Conservation (phyloP, 2,888 invertebrate species). For the Ormyrus labotus region DNA sequence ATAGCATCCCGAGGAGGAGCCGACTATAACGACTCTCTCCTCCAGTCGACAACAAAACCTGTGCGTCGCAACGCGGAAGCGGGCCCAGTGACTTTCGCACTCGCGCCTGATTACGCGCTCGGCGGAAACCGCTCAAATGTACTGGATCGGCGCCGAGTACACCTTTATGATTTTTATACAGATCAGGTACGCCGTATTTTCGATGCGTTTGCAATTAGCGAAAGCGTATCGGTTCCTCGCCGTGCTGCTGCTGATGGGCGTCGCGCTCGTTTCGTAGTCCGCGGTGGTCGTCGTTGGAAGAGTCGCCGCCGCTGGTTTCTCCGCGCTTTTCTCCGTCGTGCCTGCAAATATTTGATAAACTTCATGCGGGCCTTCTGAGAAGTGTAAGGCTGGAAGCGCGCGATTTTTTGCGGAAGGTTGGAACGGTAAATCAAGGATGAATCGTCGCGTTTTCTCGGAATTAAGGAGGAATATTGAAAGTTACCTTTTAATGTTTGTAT, state of each 20-base stretch:
- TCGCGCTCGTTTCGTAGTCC: neutral
- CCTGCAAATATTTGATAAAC: slow-evolving; percentile 30
- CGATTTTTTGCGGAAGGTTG: neutral
- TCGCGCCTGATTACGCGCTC: neutral
- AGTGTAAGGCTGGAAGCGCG: neutral
- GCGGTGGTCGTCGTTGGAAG: neutral
- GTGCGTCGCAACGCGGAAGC: neutral
- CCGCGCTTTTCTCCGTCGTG: slow-evolving; percentile 7
- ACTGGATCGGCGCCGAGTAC: slow-evolving; percentile 11
- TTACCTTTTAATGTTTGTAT: too few relatives aligned
- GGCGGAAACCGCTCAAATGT: neutral
- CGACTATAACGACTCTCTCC: neutral
- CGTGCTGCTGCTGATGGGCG: neutral
- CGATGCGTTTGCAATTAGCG: slow-evolving; percentile 39
- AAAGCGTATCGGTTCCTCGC: slow-evolving; percentile 25
- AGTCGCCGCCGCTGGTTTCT: slow-evolving; percentile 13
- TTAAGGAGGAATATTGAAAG: too few relatives aligned
- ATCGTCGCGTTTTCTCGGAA: too few relatives aligned
- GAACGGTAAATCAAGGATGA: too few relatives aligned
- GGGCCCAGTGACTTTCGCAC: slow-evolving; percentile 3
- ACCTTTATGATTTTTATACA: slow-evolving; percentile 38
- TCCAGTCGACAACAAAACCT: neutral
- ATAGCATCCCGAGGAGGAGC: slow-evolving; percentile 9
- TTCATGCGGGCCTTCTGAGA: too few relatives aligned
- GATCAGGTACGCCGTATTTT: slow-evolving; percentile 29